Base-by-base conservation (phyloP, 2,888 invertebrate genomes). In the Tiliacea citrago region DNA sequence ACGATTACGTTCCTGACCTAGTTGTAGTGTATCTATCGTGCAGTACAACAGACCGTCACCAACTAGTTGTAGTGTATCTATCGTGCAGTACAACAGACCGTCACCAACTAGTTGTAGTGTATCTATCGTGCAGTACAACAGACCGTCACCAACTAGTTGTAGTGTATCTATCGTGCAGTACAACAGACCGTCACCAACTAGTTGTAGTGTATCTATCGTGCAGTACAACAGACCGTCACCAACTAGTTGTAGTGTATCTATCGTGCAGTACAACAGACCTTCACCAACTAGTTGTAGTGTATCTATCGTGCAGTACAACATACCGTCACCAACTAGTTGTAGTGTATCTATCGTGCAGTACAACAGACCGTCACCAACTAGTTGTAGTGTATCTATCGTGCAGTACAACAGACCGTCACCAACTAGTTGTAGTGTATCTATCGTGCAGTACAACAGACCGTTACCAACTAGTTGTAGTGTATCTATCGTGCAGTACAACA, bases 61-160 rank as follows among this genome's bases (percentile, higher is more conserved):
- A 35, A 21, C 18, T 47, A n/a, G n/a, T n/a, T n/a, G n/a, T n/a
- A 47, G 47, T 49, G 24, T 24, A 29, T 29, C n/a, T 49, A n/a
- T 18, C 18, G 12, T 29, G 29, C 7, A 39, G 39, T 24, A 7
- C 39, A n/a, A 12, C 66, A 47, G 66, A 18, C 6, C 35, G 51
- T 80, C 66, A 35, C 60, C 21, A 35, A 21, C 18, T 47, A n/a
- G n/a, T n/a, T n/a, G n/a, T n/a, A 47, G 47, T 49, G 24, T 24
- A 29, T 29, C n/a, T 49, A n/a, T 18, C 18, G 12, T 29, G 29
- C 7, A 39, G 39, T 24, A 7, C 39, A n/a, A 12, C 66, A 47
- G 66, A 18, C 6, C 35, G 51, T 80, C 66, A 35, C 60, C 21
- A 35, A 21, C 18, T 47, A n/a, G n/a, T n/a, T n/a, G n/a, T n/a